phyloP scores from a whole-genome alignment of 1,140 invertebrate species.

The Orchestia grillus region DNA sequence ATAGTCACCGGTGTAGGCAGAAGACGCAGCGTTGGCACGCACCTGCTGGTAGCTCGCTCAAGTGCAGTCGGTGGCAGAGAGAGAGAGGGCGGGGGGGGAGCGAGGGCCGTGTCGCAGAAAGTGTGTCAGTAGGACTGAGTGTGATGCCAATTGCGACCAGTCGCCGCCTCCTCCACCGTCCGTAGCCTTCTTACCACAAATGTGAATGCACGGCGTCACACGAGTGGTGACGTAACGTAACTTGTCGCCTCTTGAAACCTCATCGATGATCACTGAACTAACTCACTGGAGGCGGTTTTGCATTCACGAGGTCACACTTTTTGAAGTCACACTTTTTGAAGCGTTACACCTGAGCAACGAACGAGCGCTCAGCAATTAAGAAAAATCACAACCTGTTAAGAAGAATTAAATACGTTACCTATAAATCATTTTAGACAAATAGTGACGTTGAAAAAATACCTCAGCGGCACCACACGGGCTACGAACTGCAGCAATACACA shows the following conservation, averaged over 20 bases:
- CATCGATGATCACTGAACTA: not conserved
- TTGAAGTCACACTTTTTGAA: too few species aligned
- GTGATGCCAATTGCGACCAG: not conserved
- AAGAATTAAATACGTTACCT: not conserved
- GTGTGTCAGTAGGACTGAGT: not conserved
- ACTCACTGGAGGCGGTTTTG: too few species aligned
- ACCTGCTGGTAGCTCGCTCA: not conserved
- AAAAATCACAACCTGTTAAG: not conserved
- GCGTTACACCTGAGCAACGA: not conserved
- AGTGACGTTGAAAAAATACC: not conserved
- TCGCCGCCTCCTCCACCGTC: not conserved
- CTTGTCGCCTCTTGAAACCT: not conserved
- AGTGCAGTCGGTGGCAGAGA: not conserved
- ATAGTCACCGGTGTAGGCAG: too few species aligned
- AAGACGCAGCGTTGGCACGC: not conserved
- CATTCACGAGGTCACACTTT: too few species aligned
- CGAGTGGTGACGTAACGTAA: not conserved
- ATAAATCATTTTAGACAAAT: not conserved
- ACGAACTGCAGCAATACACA: not conserved
- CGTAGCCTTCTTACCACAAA: not conserved
- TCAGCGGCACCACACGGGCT: not conserved
- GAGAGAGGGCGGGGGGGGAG: not conserved
- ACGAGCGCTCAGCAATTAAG: not conserved
- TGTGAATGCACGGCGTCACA: not conserved
- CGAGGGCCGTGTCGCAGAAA: not conserved